Base-by-base conservation (phyloP, 2,113 vertebrate species). In the Pheucticus melanocephalus region DNA sequence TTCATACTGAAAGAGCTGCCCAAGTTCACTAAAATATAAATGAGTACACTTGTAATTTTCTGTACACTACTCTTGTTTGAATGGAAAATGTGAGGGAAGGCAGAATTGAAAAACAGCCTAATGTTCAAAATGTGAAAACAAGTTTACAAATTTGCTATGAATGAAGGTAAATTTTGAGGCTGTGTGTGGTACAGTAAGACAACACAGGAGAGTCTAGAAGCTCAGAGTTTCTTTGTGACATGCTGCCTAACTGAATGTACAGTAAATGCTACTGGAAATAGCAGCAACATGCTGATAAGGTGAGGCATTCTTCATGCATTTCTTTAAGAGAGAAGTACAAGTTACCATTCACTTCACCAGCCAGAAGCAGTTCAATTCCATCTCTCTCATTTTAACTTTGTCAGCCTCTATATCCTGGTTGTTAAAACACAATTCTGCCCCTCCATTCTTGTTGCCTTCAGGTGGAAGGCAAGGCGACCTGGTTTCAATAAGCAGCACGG, bases 301-400 rank as follows among this genome's bases (percentile, higher is more conserved):
- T 15, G 42, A 73, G 31, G 28, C 25, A 50, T 44, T 48, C 20
- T 64, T 72, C n/a, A 45, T 66, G 33, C 45, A 24, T 59, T 90
- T 72, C n/a, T 72, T 61, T 50, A 77, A 42, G 6, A 63, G n/a
- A 39, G 65, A 71, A 78, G 54, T 57, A 51, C 12, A 30, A 93
- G 14, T 48, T 76, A 45, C 35, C 30, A 20, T 42, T 73, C 51
- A 10, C 15, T 65, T 65, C 80, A 31, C 44, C 61, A 71, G 44
- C 39, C 80, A 90, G 64, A 86, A 59, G 44, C 44, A 86, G 25
- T 71, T 54, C 23, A 15, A 4, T 68, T 91, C 56, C 15, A 6
- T 30, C 31, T 92, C 31, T 79, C 47, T 84, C 42, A 50, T 91
- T 92, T 86, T 71, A 53, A 48, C n/a, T 87, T 88, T 85, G 15